Evolutionary conservation across 1,140 invertebrate genomes (phyloP).

Genomic region (Dreissena polymorpha): DNA sequence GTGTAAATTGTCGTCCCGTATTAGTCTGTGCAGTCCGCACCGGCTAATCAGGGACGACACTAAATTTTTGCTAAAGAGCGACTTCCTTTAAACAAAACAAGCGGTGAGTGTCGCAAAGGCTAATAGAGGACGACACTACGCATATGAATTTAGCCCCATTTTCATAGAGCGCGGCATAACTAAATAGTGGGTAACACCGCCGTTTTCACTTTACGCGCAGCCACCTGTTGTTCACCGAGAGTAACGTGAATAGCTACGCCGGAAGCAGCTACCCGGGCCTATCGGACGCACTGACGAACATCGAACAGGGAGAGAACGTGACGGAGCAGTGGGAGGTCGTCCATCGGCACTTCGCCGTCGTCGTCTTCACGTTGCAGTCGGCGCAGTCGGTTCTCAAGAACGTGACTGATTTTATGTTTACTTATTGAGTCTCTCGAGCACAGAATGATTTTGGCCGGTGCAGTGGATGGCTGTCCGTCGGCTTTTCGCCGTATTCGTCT

Average conservation of each 20-base stretch:
- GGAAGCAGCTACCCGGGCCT: slow-evolving; percentile 79
- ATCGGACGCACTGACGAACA: slow-evolving; percentile 74
- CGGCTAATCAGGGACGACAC: too few relatives aligned
- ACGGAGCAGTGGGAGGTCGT: slow-evolving; percentile 65
- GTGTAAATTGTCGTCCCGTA: too few relatives aligned
- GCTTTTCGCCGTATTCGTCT: too few relatives aligned
- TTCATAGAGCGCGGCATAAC: too few relatives aligned
- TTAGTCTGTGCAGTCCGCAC: too few relatives aligned
- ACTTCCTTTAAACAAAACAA: too few relatives aligned
- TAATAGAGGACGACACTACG: too few relatives aligned
- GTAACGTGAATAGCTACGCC: slow-evolving; percentile 76
- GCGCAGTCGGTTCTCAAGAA: slow-evolving; percentile 69
- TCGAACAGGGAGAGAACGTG: slow-evolving; percentile 54
- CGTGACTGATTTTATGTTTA: slow-evolving; percentile 63
- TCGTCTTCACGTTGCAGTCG: slow-evolving; percentile 66
- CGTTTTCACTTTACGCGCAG: slow-evolving; percentile 60
- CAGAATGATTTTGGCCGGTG: neutral
- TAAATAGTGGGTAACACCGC: too few relatives aligned
- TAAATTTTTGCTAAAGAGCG: too few relatives aligned
- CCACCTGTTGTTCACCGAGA: slow-evolving; percentile 79
- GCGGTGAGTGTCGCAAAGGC: too few relatives aligned
- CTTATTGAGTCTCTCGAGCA: neutral
- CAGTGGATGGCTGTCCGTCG: too few relatives aligned
- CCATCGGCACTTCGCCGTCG: slow-evolving; percentile 69
- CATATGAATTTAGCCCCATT: too few relatives aligned